Evolutionary conservation across 2,888 invertebrate species (phyloP), one percentile per base, ranked within the genome.

Genomic region (Ernsta delagoae): DNA sequence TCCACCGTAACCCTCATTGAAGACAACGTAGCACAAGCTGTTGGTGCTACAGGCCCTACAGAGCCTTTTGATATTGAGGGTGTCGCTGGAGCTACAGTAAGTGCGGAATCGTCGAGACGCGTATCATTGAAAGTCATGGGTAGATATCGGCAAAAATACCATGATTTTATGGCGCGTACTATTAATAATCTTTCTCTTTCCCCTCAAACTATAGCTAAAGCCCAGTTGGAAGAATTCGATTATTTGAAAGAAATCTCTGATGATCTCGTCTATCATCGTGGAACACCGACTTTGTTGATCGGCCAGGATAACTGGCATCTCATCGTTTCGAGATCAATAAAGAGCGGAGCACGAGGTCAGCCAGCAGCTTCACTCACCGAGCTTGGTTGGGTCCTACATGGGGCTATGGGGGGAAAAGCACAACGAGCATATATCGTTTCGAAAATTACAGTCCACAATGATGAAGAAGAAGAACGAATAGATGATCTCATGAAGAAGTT

Each of bases 341-440:
- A 54, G 31, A 54, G 31, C 11, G 54, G 54, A 24, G 9, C 1
- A 1, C 54, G 54, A 54, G 54, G 11, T 31, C 54, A 54, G 5
- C 54, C 54, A 54, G 54, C 54, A 31, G 54, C 54, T 31, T 54
- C 54, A 54, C 54, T 54, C 24, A 54, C 54, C 11, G 54, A 54
- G 11, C 54, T 54, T 9, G 54, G 54, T 9, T 54, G 54, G 54
- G 54, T 53, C 5, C 5, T 53, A 31, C 53, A 53, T 53, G 53
- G 53, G 24, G 9, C 53, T 53, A 11, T 2, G 4, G 24, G 24
- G 31, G 53, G 31, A 0, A 53, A 24, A 53, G 11, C 3, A 53
- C 53, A 53, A 11, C 53, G 53, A 31, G 5, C 31, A 9, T 24
- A 31, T 11, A 5, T 53, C 7, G 53, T 53, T 11, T 31, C 53